Percentiles rank a stretch among this genome's conserved stretches.
Conservation (phyloP, 2,888 invertebrate species). For the Drosophila anceps region DNA sequence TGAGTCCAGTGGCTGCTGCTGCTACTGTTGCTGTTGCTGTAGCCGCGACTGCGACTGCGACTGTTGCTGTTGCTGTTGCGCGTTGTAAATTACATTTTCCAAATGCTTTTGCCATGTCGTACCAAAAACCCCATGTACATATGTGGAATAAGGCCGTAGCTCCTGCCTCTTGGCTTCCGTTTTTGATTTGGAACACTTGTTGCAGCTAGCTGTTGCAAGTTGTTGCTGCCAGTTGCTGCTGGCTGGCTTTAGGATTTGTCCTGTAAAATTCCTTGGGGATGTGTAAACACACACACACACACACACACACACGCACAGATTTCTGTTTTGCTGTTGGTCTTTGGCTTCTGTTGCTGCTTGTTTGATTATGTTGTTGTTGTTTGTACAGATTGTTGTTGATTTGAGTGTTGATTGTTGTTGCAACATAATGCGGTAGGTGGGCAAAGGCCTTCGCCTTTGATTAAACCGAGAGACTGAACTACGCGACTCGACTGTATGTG, state of each 20-base stretch:
- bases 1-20: constrained; percentile 50
- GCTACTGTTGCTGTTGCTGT: constrained; percentile 21
- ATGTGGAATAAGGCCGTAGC: constrained; percentile 65
- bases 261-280: constrained; percentile 76
- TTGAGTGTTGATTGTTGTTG: constrained; percentile 77
- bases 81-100: constrained; percentile 83
- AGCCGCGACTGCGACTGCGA: constrained; percentile 9
- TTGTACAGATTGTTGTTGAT: constrained; percentile 78
- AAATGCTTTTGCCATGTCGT: constrained; percentile 82
- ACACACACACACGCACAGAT: neutral
- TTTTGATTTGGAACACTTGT: constrained; percentile 77
- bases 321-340: constrained; percentile 30
- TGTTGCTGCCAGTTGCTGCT: constrained; percentile 33
- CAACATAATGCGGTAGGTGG: constrained; percentile 65
- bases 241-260: constrained; percentile 62
- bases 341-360: constrained; percentile 40
- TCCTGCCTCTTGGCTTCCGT: constrained; percentile 55
- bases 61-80: constrained; percentile 48
- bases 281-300: constrained; percentile 39
- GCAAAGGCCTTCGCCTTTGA: constrained; percentile 57
- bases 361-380: constrained; percentile 77
- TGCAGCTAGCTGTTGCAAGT: constrained; percentile 33
- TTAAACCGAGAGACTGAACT: constrained; percentile 35
- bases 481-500: constrained; percentile 1
- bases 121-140: constrained; percentile 78